A percentile compares a stretch with the other conserved stretches of the same genome.
Conservation (phyloP, 2,113 vertebrate species). For the Pardalotus punctatus region DNA sequence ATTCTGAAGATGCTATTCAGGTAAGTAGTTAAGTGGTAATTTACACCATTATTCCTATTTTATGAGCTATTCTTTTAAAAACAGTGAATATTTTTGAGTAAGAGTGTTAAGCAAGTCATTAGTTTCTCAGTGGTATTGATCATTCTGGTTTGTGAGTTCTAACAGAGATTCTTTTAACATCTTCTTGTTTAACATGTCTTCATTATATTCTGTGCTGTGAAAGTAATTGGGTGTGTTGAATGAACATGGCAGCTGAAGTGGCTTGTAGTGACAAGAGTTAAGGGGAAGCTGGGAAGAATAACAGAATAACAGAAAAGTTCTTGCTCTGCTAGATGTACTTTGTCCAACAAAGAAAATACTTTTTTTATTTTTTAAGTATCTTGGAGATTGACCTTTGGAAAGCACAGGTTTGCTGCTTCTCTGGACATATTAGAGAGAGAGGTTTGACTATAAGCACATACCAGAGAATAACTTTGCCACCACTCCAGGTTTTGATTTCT, state of each 20-base stretch:
- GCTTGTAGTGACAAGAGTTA: background rate
- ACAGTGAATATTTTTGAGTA: background rate
- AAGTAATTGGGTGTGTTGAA: background rate
- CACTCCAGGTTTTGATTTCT: background rate
- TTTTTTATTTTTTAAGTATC: background rate
- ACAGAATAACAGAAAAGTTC: background rate
- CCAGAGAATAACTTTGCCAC: background rate
- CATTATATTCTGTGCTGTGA: background rate
- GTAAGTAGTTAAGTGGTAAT: constrained; percentile 57
- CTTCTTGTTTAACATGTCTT: background rate
- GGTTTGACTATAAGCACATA: background rate
- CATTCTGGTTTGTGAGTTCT: background rate
- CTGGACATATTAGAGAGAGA: background rate
- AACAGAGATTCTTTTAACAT: background rate
- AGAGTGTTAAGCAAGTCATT: background rate
- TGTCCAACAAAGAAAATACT: background rate
- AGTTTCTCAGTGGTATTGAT: background rate
- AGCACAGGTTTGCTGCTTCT: background rate
- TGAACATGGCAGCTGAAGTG: background rate
- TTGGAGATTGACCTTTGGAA: background rate
- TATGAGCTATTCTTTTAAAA: background rate
- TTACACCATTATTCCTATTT: background rate
- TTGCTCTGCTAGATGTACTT: background rate
- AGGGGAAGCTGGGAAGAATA: background rate
- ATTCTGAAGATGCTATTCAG: constrained; percentile 91